Base-by-base conservation (phyloP, 30 jellyfish, hydroid and myxozoan species). In the Aurelia aurita complex sp. Pacific region DNA sequence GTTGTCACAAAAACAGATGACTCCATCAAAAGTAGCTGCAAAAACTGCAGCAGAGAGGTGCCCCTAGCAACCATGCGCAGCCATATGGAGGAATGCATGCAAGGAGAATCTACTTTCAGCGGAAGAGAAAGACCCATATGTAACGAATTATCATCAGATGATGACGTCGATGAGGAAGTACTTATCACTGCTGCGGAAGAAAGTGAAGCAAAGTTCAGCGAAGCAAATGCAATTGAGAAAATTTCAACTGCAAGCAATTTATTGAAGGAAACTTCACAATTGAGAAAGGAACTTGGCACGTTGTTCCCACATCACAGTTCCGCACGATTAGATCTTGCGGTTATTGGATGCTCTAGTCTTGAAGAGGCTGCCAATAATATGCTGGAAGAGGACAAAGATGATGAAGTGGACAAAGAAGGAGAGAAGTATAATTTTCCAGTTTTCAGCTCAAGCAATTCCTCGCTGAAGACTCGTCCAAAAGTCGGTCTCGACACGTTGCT, bases 331-430 rank as follows among this genome's bases (percentile, higher is more conserved):
- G 87, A 60, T 43, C 23, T 60, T 23, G 57, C 76, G 13, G 23
- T 76, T 59, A 63, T 57, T 57, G 87, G 87, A 5, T 23, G 35
- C 57, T 76, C 65, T 38, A 52, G 77, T 18, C 57, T 76, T 54
- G 87, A 76, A 36, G 76, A 76, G 67, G 75, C 87, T 34, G 61
- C 61, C 53, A 76, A 62, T 23, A 59, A 76, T 17, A 38, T 57
- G 52, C 40, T 73, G n/a, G 83, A 73, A 52, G 29, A 18, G 18
- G 4, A 13, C 29, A 18, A 38, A 38, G 50, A 38, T 38, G 3
- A 38, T 38, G 50, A 38, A 38, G 42, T 52, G 46, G 54, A 63
- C n/a, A 50, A 42, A 67, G 12, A 17, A 7, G 69, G 42, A 38
- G 69, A 73, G 69, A 42, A 42, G 59, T 17, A 67, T 42, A 7